Evolutionary conservation across 1,140 invertebrate species (phyloP), one percentile per base, ranked within the genome.

Genomic region (Argopecten irradians): DNA sequence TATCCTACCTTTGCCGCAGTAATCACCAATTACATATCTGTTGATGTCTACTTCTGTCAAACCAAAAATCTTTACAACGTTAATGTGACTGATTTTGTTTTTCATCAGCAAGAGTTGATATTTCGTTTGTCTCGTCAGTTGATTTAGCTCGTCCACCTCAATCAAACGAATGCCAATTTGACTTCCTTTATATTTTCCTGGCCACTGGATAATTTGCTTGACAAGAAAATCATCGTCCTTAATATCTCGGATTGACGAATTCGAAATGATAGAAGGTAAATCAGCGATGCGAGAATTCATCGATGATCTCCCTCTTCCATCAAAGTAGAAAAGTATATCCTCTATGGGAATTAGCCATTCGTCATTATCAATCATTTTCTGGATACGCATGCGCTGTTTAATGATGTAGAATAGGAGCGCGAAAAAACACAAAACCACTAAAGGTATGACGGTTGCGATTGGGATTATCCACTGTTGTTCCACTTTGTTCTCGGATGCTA

Each of bases 301-400:
- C 16, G 89, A 88, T 11, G 46, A 34, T 33, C 71, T 28, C 28
- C 88, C 84, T 36, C 28, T 88, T 19, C 34, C 55, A 46, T 92
- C 92, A 83, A 91, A 93, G 86, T 90, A 92, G 87, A 93, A 93
- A n/a, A 94, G 33, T 1, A 94, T 93, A 84, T 94, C 93, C 35
- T 93, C 93, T 22, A 94, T 92, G 28, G 91, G 88, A 46, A 94
- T 93, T 34, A 91, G 86, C 94, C 94, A 94, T 82, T 93, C 93
- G 86, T 94, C 86, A 33, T 86, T 94, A 86, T 93, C 87, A 28
- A 94, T 89, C 89, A 92, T 90, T 85, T 90, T 91, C 33, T 71
- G 87, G n/a, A 90, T 34, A 82, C 87, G 89, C 28, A 87, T 84
- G 71, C 82, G 91, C 55, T 93, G 92, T 33, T 84, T 85, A 0